Base-by-base conservation (phyloP, 2,113 vertebrate species). In the Chinchilla lanigera region DNA sequence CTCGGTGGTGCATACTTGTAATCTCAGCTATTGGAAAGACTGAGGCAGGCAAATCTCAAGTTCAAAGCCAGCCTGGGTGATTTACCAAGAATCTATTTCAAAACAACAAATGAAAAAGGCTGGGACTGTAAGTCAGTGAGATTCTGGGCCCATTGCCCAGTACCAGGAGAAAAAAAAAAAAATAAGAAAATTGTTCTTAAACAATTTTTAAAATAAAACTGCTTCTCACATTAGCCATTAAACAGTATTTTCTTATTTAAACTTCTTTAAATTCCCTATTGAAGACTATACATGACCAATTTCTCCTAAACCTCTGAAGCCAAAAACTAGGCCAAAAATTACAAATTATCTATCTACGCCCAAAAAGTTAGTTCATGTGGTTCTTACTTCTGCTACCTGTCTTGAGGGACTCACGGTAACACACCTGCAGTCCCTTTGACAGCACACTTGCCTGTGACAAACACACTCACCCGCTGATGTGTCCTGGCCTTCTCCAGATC, bases 381-480 rank as follows among this genome's bases (percentile, higher is more conserved):
- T 12, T 54, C 47, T 30, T 61, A 69, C 24, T 80, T 94, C 65
- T 14, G 16, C 52, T 85, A 67, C 24, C 69, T 19, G 19, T 7
- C 5, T 69, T 52, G 24, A 83, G 8, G 35, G 77, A 65, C 54
- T 71, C 14, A 65, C 22, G 60, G 0, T 3, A 44, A 81, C 65
- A 60, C 1, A 10, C 2, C 30, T 7, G 5, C 8, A 69, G 9
- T 50, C 11, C 54, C 58, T 90, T 52, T 56, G 26, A n/a, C 78
- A 93, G 54, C 22, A 80, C 71, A 26, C 61, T 0, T 0, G 35
- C 73, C 86, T 67, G 44, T 14, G 28, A 61, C n/a, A 19, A 0
- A 13, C 17, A 5, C 35, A 85, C 98, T 88, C 97, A 99, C 99
- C 99, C 99, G 98, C 97, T 99, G 99, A 65, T 99, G 99, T 16